Base-by-base conservation (phyloP, 2,797 vertebrate genomes). In the Alosa sapidissima region DNA sequence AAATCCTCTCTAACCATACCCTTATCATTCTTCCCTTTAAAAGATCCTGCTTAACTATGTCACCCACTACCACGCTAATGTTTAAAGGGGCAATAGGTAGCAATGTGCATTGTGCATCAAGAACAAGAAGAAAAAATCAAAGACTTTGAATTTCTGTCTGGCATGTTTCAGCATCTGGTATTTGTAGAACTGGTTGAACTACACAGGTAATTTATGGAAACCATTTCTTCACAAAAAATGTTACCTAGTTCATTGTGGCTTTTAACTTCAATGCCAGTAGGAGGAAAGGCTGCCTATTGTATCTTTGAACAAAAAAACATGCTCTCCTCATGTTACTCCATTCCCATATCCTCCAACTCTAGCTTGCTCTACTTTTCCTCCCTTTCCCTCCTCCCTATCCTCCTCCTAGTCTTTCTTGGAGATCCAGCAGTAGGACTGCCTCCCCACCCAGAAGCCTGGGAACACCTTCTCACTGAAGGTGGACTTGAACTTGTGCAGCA, bases 381-480 rank as follows among this genome's bases (percentile, higher is more conserved):
- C 19, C 47, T 58, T 19, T 54, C 19, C n/a, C 33, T 45, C 62
- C 47, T 36, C 41, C 33, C 41, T 1, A n/a, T 36, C 82, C 24
- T 13, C 49, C 83, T 90, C 93, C 89, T 93, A 93, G 51, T 93
- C 93, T 52, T 91, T 93, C 87, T 94, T 93, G 68, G 88, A 87
- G 19, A 96, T 84, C 11, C 87, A 87, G 88, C 94, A 95, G 88
- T 45, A 91, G 0, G 95, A 96, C 72, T 93, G 93, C 21, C 90
- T 91, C 47, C 95, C 95, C 0, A 96, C 81, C 95, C 95, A 96
- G 90, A 96, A 93, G 4, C 89, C 95, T 0, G 96, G 95, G n/a
- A 92, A 89, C 0, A 96, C 19, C 62, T 94, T 95, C 81, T 96
- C 95, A 5, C 87, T 91, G 60, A 93, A 81, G 62, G 51, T 58